Evolutionary conservation across 2,113 vertebrate genomes (phyloP), one percentile per base, ranked within the genome.

Genomic region (Halichoerus grypus): DNA sequence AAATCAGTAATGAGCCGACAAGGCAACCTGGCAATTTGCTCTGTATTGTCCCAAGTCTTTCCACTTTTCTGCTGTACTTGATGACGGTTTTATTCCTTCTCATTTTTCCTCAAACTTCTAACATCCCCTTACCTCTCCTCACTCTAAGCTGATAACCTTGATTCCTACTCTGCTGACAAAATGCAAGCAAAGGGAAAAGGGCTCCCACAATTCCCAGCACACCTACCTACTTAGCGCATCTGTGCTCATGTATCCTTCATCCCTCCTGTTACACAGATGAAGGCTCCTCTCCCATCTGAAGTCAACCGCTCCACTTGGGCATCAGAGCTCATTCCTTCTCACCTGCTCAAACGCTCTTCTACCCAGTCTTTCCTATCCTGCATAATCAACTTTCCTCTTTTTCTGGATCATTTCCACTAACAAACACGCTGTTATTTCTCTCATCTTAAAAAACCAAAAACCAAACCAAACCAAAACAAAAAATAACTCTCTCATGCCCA

Each of bases 191-290:
- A 5, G 28, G 46, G 59, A 63, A 51, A 51, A 79, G 53, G 42
- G 49, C 2, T 8, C 31, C 85, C 63, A 69, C 14, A 46, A 21
- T 42, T 46, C 76, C 65, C 3, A 22, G 55, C 65, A 72, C 24
- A 63, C 42, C 4, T 4, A 15, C 74, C 51, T 57, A 16, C 51
- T 36, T 4, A 55, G 15, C 21, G 6, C 1, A 0, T 59, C 31
- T 33, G 61, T 82, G 5, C 33, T n/a, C 69, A 16, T 12, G 71
- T 74, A 1, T 4, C 8, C 10, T 16, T 19, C 39, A 1, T 14
- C 26, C 16, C 49, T 67, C 24, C 39, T 5, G n/a, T 10, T 24
- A 42, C 2, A 55, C 1, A 1, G 8, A 16, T 0, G 65, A 57
- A 10, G 1, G 33, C 19, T 46, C 33, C n/a, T 28, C 33, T 55